These are phyloP conservation scores for Alcis repandata DNA, from an alignment of 2,888 invertebrate species.

Conservation along the genomic window DNA sequence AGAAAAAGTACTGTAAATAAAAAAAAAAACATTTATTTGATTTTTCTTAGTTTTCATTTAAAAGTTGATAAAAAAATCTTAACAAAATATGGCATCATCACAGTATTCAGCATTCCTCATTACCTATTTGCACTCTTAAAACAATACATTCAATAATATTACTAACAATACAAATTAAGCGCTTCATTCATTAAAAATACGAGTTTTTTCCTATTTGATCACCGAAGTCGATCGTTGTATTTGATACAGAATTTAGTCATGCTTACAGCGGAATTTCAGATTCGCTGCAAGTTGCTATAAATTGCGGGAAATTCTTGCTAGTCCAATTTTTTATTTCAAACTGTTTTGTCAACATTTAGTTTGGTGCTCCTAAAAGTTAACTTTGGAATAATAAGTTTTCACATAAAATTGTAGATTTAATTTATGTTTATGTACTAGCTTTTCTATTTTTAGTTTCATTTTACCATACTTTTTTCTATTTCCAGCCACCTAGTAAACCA, in stretches of 20 bases:
- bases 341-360: too few species aligned
- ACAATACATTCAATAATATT: conserved; percentile 42
- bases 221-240: background rate
- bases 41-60: conserved; percentile 2
- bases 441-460: background rate
- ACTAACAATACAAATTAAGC: conserved; percentile 32
- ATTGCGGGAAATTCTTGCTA: too few species aligned
- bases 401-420: too few species aligned
- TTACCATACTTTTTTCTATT: background rate
- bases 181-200: conserved; percentile 2
- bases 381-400: too few species aligned
- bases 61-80: conserved; percentile 22
- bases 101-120: conserved; percentile 19
- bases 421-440: too few species aligned
- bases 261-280: background rate
- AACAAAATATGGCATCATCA: conserved; percentile 41
- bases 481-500: conserved; percentile 27
- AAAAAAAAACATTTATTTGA: background rate
- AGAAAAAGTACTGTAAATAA: background rate
- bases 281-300: background rate
- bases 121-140: conserved; percentile 20
- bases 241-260: background rate
- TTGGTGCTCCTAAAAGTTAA: too few species aligned
- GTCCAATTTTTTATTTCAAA: background rate
- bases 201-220: background rate